Evolutionary conservation across 2,797 vertebrate genomes (phyloP).

Genomic region (Neosilurus hyrtlii): DNA sequence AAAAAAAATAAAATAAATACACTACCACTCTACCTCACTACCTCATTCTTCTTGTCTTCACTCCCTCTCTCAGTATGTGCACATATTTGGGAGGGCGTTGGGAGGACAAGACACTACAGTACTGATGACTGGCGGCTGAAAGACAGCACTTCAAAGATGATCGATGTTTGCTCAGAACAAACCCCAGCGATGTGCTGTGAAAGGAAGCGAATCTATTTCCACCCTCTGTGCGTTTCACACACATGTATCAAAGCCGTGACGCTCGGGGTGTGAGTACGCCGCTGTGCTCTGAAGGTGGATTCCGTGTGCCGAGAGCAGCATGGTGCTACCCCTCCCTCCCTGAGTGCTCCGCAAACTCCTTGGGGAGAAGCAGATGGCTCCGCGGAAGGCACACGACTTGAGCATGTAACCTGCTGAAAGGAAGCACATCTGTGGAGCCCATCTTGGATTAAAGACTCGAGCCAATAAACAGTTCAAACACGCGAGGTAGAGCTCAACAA

Average conservation of each 20-base stretch:
- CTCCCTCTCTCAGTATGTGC: background rate
- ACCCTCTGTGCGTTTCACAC: constrained; percentile 34
- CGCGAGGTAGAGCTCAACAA: constrained; percentile 37
- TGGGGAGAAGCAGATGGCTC: constrained; percentile 45
- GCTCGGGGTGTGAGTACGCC: constrained; percentile 8
- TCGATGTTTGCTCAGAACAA: constrained; percentile 50
- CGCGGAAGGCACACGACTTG: constrained; percentile 33
- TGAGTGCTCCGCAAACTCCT: background rate
- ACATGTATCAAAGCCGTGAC: constrained; percentile 27
- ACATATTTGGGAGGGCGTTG: constrained; percentile 17
- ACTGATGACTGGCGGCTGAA: constrained; percentile 14
- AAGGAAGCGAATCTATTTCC: constrained; percentile 32
- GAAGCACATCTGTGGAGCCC: constrained; percentile 47
- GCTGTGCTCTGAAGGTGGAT: constrained; percentile 32
- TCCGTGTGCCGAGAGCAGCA: background rate
- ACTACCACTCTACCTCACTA: background rate
- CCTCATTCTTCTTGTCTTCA: background rate
- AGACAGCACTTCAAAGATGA: constrained; percentile 37
- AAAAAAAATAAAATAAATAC: background rate
- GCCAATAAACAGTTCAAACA: constrained; percentile 45
- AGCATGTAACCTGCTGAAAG: constrained; percentile 38
- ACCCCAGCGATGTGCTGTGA: constrained; percentile 1
- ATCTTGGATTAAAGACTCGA: constrained; percentile 33
- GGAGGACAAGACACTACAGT: constrained; percentile 4
- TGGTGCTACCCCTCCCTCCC: background rate